Evolutionary conservation across 2,797 vertebrate genomes (phyloP), one percentile per base, ranked within the genome.

Genomic region (Sebastolobus altivelis): DNA sequence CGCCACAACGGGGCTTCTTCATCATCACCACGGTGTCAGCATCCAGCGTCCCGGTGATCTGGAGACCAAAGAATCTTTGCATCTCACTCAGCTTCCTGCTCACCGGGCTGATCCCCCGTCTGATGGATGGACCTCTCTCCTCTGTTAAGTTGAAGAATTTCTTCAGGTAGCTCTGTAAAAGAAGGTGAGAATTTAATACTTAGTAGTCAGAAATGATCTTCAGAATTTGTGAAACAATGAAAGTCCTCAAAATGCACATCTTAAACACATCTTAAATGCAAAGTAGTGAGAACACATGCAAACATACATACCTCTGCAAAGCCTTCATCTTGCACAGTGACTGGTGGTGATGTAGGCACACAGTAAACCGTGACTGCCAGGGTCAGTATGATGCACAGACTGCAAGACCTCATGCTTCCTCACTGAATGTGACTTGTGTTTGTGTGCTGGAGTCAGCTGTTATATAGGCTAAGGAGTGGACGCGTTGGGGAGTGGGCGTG

Each of bases 1-100:
- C 95, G 0, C 98, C 98, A 72, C 98, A 99, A 49, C 97, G 96
- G 0, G 98, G 96, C 71, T 96, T 96, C 82, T 96, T 97, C 97
- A 98, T 98, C 20, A 96, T 29, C 66, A 94, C 63, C 46, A 99
- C 1, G 0, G 98, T 99, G 11, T 96, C 91, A 0, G 86, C 31
- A 55, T 98, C 95, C 73, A 97, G 74, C 4, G 76, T 94, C 8
- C 97, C 98, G 0, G 96, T 97, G 82, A 98, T 93, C 11, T 94
- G 55, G 33, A 99, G 95, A 13, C 87, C 72, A 4, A 87, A 93
- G 74, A 92, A 94, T 12, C 1, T 88, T 93, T 99, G 98, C 98
- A 99, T 98, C 94, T 98, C 96, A 14, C 52, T 89, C 77, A 99
- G 93, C 87, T 96, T 98, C 87, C 78, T 73, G 25, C 13, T 85